Conservation (phyloP, 2,113 vertebrate genomes). For the Tachuris rubrigastra region DNA sequence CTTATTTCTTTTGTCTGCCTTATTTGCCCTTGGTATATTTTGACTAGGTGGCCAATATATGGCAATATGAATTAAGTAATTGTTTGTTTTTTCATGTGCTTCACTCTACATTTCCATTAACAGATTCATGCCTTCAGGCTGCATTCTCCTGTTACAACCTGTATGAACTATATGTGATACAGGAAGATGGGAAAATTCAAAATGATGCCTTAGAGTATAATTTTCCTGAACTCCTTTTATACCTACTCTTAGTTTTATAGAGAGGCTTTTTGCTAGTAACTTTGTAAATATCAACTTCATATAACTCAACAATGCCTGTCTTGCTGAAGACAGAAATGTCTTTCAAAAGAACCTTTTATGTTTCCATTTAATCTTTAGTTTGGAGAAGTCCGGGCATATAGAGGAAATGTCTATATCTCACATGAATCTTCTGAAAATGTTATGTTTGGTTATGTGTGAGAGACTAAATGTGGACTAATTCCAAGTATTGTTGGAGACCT, state of each 20-base stretch:
- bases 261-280: not conserved
- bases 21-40: not conserved
- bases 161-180: not conserved
- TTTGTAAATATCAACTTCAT: not conserved
- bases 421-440: not conserved
- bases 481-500: not conserved
- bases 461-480: not conserved
- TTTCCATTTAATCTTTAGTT: not conserved
- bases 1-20: not conserved
- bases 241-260: not conserved
- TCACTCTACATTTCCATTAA: not conserved
- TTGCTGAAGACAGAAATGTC: not conserved
- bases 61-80: not conserved
- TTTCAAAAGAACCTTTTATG: not conserved
- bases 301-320: not conserved
- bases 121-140: not conserved
- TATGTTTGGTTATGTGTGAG: not conserved
- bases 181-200: not conserved
- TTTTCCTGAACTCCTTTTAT: not conserved
- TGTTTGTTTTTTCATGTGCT: not conserved
- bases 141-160: not conserved
- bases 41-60: not conserved
- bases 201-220: not conserved
- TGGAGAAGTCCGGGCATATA: not conserved
- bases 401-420: not conserved